Conservation (phyloP, 2,113 vertebrate species). For the Rousettus leschenaultii region DNA sequence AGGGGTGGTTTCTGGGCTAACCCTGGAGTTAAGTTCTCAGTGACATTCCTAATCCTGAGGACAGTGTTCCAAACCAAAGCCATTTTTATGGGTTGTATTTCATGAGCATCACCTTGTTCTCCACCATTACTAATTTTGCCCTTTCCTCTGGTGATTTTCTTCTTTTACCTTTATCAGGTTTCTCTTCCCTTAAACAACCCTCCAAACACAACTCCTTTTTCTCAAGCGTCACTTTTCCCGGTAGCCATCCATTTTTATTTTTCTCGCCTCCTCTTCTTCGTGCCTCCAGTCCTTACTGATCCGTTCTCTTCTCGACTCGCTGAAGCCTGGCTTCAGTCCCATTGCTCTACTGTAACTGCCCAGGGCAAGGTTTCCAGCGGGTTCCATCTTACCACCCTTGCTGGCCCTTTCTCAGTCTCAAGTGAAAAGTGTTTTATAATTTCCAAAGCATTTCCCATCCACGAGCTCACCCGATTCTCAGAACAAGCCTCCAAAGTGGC, state of each 20-base stretch:
- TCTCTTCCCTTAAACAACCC: neutral
- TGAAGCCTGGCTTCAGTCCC: neutral
- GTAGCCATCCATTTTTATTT: neutral
- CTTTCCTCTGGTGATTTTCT: neutral
- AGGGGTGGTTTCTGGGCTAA: neutral
- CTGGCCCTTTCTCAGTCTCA: neutral
- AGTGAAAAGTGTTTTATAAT: neutral
- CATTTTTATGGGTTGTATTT: neutral
- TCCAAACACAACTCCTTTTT: neutral
- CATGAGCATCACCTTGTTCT: neutral
- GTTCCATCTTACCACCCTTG: neutral
- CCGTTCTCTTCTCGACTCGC: neutral
- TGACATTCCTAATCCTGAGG: neutral
- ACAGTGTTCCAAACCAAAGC: neutral
- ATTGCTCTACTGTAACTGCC: neutral
- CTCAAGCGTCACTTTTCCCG: neutral
- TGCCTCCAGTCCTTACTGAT: neutral
- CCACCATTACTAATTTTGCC: neutral
- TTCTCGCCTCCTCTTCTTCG: neutral
- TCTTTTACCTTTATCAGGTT: neutral
- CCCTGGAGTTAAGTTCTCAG: neutral
- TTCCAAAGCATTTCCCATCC: neutral
- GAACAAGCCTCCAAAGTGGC: neutral
- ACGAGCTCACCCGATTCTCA: neutral
- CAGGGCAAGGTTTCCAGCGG: neutral